A percentile compares a stretch with the other conserved stretches of the same genome.
phyloP scores from a whole-genome alignment of 2,888 invertebrate species.

The Nomada goodeniana region DNA sequence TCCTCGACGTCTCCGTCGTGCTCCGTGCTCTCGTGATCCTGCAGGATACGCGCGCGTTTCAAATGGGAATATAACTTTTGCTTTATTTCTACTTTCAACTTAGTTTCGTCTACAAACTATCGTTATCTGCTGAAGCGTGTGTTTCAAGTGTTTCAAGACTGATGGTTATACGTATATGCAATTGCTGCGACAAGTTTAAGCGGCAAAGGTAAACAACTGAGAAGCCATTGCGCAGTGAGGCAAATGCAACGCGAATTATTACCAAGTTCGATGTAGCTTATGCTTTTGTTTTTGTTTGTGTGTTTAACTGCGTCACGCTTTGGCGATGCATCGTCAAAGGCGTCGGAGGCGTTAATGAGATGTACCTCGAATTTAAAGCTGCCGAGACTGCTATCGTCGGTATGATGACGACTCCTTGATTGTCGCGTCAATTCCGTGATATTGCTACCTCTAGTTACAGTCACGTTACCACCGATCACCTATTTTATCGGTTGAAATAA shows the following conservation, averaged over 20 bases:
- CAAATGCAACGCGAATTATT: not conserved
- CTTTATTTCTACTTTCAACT: not conserved
- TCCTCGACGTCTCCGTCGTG: slow-evolving; percentile 95
- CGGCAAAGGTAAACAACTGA: slow-evolving; percentile 20
- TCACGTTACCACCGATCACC: slow-evolving; percentile 82
- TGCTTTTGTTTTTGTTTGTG: not conserved
- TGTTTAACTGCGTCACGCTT: slow-evolving; percentile 20
- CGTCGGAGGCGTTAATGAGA: slow-evolving; percentile 53
- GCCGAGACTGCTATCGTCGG: slow-evolving; percentile 89
- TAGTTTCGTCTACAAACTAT: not conserved
- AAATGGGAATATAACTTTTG: too few relatives aligned
- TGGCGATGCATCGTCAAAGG: slow-evolving; percentile 30
- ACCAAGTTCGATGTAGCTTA: not conserved
- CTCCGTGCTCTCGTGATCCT: slow-evolving; percentile 89
- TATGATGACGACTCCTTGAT: slow-evolving; percentile 87
- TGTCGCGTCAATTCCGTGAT: slow-evolving; percentile 81
- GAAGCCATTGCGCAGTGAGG: slow-evolving; percentile 17
- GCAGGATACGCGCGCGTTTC: not conserved
- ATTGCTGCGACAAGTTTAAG: slow-evolving; percentile 6
- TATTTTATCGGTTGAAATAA: slow-evolving; percentile 71
- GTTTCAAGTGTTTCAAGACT: slow-evolving; percentile 25
- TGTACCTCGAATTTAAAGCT: slow-evolving; percentile 89
- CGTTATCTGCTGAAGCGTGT: slow-evolving; percentile 34
- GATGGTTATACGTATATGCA: slow-evolving; percentile 15
- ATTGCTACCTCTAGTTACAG: slow-evolving; percentile 82